Evolutionary conservation across 2,888 invertebrate species (phyloP), one percentile per base, ranked within the genome.

Genomic region (Tetheella fluctuosa): DNA sequence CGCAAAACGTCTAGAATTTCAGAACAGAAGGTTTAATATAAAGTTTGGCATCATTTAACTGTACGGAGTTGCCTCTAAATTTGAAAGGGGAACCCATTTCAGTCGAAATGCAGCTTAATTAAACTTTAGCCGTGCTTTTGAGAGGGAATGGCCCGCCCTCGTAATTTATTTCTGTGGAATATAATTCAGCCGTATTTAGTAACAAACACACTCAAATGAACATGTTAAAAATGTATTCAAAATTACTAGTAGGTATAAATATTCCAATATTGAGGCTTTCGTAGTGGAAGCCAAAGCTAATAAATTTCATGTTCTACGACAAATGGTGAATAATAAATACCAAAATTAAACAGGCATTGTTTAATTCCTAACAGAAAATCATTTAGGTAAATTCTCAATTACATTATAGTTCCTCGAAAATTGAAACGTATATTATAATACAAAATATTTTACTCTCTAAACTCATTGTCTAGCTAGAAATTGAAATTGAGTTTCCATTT

Each of bases 111-210:
- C 85, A 88, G 87, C 89, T 87, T 89, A 89, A 90, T 90, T 89
- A 89, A 89, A 89, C 85, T 89, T 90, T 86, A 85, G 86, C 80
- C 78, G 74, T 80, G 78, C 82, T 79, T 83, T 78, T 84, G 87
- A 86, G 89, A 88, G 85, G 79, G 81, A 85, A 86, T 85, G 83
- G 85, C 76, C 83, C 79, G 77, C 80, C 78, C 84, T 88, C 85
- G 90, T 90, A 89, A 91, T 90, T 90, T 91, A 91, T 91, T 89
- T 86, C 82, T 78, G 81, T 64, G 84, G 86, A 82, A 84, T 88
- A 89, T 89, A 86, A 88, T 89, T 89, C 83, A 81, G 84, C 69
- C 70, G 83, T 86, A 87, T 88, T 90, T 88, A 83, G 86, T 83
- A 84, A 85, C 88, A 85, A 87, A 85, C 79, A 81, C 79, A 81